Evolutionary conservation across 2,888 invertebrate genomes (phyloP).

Genomic region (Rhingia campestris): DNA sequence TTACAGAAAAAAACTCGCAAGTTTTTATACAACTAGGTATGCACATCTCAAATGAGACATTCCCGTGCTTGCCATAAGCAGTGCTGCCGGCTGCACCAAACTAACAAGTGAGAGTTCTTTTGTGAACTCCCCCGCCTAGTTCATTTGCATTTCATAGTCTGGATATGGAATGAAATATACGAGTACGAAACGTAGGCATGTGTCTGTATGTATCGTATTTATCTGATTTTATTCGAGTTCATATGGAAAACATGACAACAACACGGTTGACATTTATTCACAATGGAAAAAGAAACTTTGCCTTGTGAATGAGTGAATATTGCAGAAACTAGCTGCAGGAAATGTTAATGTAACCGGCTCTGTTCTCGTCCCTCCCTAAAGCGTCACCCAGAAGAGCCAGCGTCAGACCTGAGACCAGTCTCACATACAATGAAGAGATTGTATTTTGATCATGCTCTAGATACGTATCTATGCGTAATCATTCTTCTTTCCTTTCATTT

Average conservation of each 20-base stretch:
- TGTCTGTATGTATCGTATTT: conserved; percentile 4
- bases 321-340: conserved; percentile 27
- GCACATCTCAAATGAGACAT: conserved; percentile 48
- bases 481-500: background rate
- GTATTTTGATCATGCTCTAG: conserved; percentile 63
- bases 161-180: conserved; percentile 30
- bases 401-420: background rate
- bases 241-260: conserved; percentile 47
- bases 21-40: background rate
- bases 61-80: conserved; percentile 24
- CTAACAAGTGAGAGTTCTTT: conserved; percentile 47
- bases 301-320: conserved; percentile 43
- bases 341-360: conserved; percentile 22
- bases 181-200: background rate
- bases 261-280: conserved; percentile 59
- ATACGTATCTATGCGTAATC: conserved; percentile 69
- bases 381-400: background rate
- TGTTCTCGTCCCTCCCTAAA: background rate
- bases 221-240: conserved; percentile 63
- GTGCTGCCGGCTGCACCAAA: background rate
- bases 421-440: conserved; percentile 29
- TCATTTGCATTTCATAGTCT: background rate
- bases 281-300: conserved; percentile 45
- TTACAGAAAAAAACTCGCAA: conserved; percentile 25
- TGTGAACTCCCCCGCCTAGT: background rate